Evolutionary conservation across 2,888 invertebrate genomes (phyloP), one percentile per base, ranked within the genome.

Genomic region (Bombylius major): DNA sequence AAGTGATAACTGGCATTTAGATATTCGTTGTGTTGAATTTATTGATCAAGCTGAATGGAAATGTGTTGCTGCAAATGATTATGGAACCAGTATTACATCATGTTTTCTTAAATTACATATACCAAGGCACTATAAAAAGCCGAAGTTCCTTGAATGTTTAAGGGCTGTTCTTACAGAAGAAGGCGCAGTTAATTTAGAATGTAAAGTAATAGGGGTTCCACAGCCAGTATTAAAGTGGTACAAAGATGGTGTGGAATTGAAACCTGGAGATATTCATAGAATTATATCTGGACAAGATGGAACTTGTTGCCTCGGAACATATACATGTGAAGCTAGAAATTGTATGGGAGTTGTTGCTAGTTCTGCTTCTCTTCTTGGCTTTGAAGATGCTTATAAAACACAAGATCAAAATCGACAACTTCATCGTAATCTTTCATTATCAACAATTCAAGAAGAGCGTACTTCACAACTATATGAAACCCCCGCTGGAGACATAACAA

Each of bases 1-100:
- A 33, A 77, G 83, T 47, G 89, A 89, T 31, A 76, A 79, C 14
- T 89, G 84, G 70, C 81, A 82, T 67, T 76, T 93, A 60, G 84
- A 87, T 65, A 82, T 92, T 46, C 78, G 79, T 55, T 79, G 80
- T 58, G 78, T 91, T 1, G 89, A 91, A 71, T 83, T 91, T 65
- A 78, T 84, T 57, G 92, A 93, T 69, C 90, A 91, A 74, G 90
- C 90, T 0, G 91, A 92, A 68, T 93, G 92, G 92, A 92, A 91
- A 70, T 92, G 91, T 69, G 85, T 92, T 5, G 91, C 90, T 8
- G 83, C 85, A 57, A 93, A 92, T 69, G 90, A 92, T 66, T 92
- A 85, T 66, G 93, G 93, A 1, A 89, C 91, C 66, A 90, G 89
- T 63, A 83, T 89, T 7, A 91, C 92, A 1, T 89, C 90, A 0